These are phyloP conservation scores for Alloplasta piceator DNA, from an alignment of 2,888 invertebrate species.

Conservation along the genomic window DNA sequence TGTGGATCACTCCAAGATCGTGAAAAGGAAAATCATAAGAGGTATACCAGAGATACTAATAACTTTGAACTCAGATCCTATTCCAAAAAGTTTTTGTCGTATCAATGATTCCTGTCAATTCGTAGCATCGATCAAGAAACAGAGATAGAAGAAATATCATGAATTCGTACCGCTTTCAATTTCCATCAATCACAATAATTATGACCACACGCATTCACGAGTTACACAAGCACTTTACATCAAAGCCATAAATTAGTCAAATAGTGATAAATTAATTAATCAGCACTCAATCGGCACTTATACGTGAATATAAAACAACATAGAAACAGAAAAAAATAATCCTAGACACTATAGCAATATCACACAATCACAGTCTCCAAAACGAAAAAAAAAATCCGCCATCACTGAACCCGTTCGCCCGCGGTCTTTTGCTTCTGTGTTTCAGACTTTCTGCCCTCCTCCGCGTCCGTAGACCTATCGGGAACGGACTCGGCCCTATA, in stretches of 20 bases:
- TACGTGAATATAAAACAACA: slow-evolving; percentile 35
- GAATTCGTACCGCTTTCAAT: background rate
- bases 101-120: too few species aligned
- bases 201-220: slow-evolving; percentile 16
- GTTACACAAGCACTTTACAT: slow-evolving; percentile 5
- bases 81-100: too few species aligned
- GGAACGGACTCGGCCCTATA: slow-evolving; percentile 86
- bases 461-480: slow-evolving; percentile 84
- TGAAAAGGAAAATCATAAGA: too few species aligned
- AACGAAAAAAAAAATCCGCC: background rate
- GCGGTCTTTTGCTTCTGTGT: slow-evolving; percentile 84
- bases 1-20: too few species aligned
- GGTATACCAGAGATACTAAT: too few species aligned
- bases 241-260: too few species aligned
- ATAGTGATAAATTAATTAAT: background rate
- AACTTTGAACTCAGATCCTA: too few species aligned
- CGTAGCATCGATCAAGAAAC: background rate
- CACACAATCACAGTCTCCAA: slow-evolving; percentile 21
- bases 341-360: background rate
- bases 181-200: too few species aligned
- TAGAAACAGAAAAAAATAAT: slow-evolving; percentile 12
- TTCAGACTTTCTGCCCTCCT: slow-evolving; percentile 85
- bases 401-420: slow-evolving; percentile 76
- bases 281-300: background rate
- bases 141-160: slow-evolving; percentile 41